Conservation (phyloP, 2,888 invertebrate genomes). For the Strigamia transsilvanica region DNA sequence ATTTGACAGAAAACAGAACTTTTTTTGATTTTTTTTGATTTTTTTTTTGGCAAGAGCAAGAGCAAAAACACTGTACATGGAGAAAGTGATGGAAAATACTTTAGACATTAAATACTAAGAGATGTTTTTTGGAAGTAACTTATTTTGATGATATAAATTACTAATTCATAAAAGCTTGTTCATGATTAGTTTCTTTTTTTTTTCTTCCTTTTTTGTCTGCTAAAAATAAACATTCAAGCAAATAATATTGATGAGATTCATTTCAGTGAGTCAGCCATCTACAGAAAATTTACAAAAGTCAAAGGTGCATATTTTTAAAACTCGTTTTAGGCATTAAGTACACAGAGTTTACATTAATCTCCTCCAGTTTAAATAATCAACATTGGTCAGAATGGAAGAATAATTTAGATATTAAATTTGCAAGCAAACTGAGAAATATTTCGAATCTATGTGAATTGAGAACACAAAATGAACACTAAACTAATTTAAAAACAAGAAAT, state of each 20-base stretch:
- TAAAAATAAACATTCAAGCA: conserved; percentile 13
- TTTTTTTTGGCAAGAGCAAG: conserved; percentile 11
- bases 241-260: conserved; percentile 17
- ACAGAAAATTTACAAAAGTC: conserved; percentile 18
- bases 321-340: conserved; percentile 5
- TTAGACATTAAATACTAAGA: conserved; percentile 5
- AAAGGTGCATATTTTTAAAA: conserved; percentile 7
- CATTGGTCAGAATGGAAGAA: background rate
- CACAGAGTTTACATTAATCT: conserved; percentile 14
- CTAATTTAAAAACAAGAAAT: background rate
- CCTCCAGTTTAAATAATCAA: conserved; percentile 4
- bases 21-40: background rate
- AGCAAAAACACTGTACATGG: conserved; percentile 44
- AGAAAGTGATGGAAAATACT: conserved; percentile 38
- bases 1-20: conserved; percentile 7
- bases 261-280: background rate
- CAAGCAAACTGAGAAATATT: background rate
- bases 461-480: background rate
- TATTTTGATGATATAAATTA: conserved; percentile 6
- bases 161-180: background rate
- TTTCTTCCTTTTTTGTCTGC: background rate
- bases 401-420: background rate
- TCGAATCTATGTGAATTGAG: background rate
- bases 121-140: conserved; percentile 34
- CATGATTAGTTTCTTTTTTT: background rate